Evolutionary conservation across 2,113 vertebrate species (phyloP), one percentile per base, ranked within the genome.

Genomic region (Pelvicachromis taeniatus): DNA sequence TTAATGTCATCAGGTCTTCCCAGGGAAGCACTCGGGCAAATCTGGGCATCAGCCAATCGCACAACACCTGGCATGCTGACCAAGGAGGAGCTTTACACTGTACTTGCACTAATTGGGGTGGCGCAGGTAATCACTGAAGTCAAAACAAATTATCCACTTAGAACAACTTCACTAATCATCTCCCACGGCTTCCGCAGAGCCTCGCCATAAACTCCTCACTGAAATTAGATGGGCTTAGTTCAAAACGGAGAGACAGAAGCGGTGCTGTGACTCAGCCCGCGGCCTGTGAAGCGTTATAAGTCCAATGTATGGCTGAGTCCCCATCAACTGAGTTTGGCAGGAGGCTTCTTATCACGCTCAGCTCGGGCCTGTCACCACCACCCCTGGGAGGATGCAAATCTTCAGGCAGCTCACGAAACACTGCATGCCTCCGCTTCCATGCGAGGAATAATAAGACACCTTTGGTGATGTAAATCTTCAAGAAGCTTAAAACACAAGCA

Each of bases 1-100:
- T 96, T 99, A 90, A 98, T 99, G 96, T 99, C 99, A 0, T 99
- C 99, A 23, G 98, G 98, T 11, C 96, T 99, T 94, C 99, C 98
- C 87, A 96, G 99, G 45, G 99, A 99, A 95, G 97, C 98, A 1
- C 96, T 99, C 58, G 99, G 99, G 16, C 98, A 99, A 89, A 99
- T 99, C 83, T 99, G 99, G 99, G 98, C 97, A 4, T 80, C 97
- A 78, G 98, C 98, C 93, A 99, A 99, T 93, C 97, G 98, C 77
- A 99, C 98, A 33, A 99, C 98, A 10, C 99, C 99, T 1, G 99
- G 99, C 59, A 98, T 98, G 94, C 96, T 99, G 73, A 99, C 98
- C 31, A 99, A 99, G 91, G 98, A 99, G 93, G 99, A 99, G 92
- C 97, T 99, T 29, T 99, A 98, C 77, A 93, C 96, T 0, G 98